A percentile compares a stretch with the other conserved stretches of the same genome.
phyloP scores from a whole-genome alignment of 2,888 invertebrate species.

The Branchipolynoe longqiensis region DNA sequence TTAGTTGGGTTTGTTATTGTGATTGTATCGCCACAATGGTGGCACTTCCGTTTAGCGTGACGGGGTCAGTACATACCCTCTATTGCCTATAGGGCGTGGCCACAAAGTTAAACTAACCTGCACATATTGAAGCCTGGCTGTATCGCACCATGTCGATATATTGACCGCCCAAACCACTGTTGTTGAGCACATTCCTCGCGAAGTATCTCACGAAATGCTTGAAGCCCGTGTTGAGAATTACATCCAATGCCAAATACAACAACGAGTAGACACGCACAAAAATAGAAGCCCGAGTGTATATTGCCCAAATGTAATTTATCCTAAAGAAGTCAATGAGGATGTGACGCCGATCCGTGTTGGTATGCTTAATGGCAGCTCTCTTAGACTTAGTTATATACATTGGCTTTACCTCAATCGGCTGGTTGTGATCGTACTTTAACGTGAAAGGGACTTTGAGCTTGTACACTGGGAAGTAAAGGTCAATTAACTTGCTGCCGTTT shows the following conservation, averaged over 20 bases:
- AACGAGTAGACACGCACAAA: constrained; percentile 72
- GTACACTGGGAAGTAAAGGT: constrained; percentile 70
- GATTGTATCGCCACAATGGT: no score
- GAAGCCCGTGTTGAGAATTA: constrained; percentile 69
- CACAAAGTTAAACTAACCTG: constrained; percentile 69
- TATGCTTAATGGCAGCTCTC: neutral
- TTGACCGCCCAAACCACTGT: constrained; percentile 70
- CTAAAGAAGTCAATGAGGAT: constrained; percentile 74
- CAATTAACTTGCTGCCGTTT: constrained; percentile 70
- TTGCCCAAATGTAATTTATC: constrained; percentile 69
- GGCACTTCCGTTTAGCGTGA: no score
- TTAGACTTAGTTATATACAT: no score
- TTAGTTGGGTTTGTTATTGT: no score
- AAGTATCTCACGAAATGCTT: constrained; percentile 69
- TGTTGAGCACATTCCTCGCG: constrained; percentile 69
- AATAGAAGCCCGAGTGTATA: constrained; percentile 73
- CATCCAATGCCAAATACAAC: constrained; percentile 70
- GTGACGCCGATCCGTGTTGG: constrained; percentile 61
- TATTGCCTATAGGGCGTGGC: no score
- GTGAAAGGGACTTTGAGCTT: constrained; percentile 69
- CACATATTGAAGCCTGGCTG: constrained; percentile 72
- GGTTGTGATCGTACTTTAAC: constrained; percentile 65
- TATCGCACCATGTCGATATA: constrained; percentile 73
- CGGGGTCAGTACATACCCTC: no score
- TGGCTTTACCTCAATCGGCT: constrained; percentile 63